A percentile compares a stretch with the other conserved stretches of the same genome.
These are phyloP conservation scores for Pantelozetes paolii DNA, from an alignment of 2,888 invertebrate genomes.

Conservation along the genomic window DNA sequence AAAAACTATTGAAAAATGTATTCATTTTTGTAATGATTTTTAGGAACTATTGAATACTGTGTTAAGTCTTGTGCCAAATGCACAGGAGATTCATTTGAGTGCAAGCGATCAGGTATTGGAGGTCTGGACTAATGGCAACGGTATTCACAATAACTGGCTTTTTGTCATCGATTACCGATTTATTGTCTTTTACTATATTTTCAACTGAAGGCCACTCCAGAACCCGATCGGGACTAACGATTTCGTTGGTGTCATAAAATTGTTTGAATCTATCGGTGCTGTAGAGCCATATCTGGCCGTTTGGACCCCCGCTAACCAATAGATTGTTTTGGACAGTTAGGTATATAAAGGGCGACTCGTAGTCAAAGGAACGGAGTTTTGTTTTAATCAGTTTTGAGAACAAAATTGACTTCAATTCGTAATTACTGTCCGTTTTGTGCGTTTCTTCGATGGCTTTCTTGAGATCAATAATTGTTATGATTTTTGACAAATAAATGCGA, in stretches of 20 bases:
- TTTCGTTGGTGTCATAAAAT: not conserved
- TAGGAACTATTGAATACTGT: not conserved
- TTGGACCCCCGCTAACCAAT: conserved; percentile 3
- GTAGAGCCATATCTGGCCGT: conserved; percentile 17
- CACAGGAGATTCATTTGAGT: conserved; percentile 13
- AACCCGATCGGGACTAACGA: not conserved
- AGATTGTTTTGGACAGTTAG: conserved; percentile 2
- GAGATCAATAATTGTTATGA: conserved; percentile 6
- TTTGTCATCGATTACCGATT: conserved; percentile 13
- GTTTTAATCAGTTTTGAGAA: not conserved
- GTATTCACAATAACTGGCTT: conserved; percentile 12
- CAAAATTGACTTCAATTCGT: not conserved
- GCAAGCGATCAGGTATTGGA: conserved; percentile 18
- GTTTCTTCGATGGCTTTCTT: conserved; percentile 14
- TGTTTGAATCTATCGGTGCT: not conserved
- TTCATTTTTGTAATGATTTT: no score
- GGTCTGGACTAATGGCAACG: not conserved
- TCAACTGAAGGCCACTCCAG: not conserved
- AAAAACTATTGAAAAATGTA: no score
- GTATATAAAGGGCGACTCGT: not conserved
- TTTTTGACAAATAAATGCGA: not conserved
- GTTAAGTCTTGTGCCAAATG: conserved; percentile 9
- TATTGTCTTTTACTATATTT: not conserved
- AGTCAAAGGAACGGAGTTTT: conserved; percentile 3
- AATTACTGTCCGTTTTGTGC: not conserved